Base-by-base conservation (phyloP, 2,797 vertebrate species). In the Gila robusta region DNA sequence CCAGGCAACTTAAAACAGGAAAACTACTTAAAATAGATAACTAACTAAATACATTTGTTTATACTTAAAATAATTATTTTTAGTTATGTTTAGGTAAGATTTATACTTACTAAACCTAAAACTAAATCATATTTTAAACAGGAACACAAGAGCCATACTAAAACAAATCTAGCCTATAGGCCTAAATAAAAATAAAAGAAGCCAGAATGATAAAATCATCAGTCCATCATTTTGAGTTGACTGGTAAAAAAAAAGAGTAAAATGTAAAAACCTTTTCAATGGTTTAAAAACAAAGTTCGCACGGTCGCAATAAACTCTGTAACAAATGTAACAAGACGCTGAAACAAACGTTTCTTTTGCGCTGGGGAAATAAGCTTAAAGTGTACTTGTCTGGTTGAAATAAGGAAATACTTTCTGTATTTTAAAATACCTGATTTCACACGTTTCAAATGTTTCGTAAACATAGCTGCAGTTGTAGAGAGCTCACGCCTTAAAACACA, bases 371-470 rank as follows among this genome's bases (percentile, higher is more conserved):
- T 28, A 32, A 59, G 23, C 17, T 4, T 81, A 11, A 81, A n/a
- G 9, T 21, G 19, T 32, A 16, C 6, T 12, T 67, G 10, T 35
- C 0, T 35, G 8, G 9, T 49, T 64, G 16, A 64, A 66, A 5
- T 2, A 23, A n/a, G 44, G 44, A 2, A 26, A 59, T 8, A 26
- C 2, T 35, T 19, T 23, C 11, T 67, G 6, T 21, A 76, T 32
- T 17, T 23, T 6, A 2, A 80, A 79, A 39, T 89, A 89, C 89
- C 87, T 49, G 83, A 89, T 71, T 79, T 87, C 26, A 87, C 77
- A 32, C 89, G 89, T 23, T 90, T 90, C 11, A 87, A 69, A 32
- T 87, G 88, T n/a, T 44, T 81, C 14, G 56, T 77, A 7, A 87
- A 47, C 83, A 89, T 90, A 21, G n/a, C 64, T 4, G n/a, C 41